Base-by-base conservation (phyloP, 2,797 vertebrate genomes). In the Artibeus lituratus region DNA sequence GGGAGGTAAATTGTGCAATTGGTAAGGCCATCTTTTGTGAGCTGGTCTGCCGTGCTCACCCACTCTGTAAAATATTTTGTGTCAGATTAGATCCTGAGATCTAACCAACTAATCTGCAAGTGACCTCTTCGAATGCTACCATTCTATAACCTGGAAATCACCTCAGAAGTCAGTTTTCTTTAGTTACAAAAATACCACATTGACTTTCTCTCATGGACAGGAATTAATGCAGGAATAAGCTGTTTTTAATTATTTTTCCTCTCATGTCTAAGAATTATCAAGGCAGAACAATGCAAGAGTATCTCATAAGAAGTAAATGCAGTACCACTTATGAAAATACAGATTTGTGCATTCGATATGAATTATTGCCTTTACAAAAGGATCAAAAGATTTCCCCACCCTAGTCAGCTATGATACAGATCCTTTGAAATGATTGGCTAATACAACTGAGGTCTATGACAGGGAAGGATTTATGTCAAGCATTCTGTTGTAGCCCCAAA, bases 171-270 rank as follows among this genome's bases (percentile, higher is more conserved):
- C 35, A 55, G 42, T 62, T 95, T 90, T 94, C 70, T 91, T 77
- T 70, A 26, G 21, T 91, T 82, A 53, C 57, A 72, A 49, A 92
- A 94, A 83, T 44, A 90, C 42, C 32, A 12, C 3, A 35, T 74
- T n/a, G 53, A 37, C 62, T 91, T 88, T 78, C 86, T 83, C 73
- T 62, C 59, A n/a, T 24, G 81, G 94, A 88, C 67, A 78, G 59
- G 37, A 42, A 26, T 81, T 86, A 70, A 92, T 82, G 51, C 77
- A 82, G n/a, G 42, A 92, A 80, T 94, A 96, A 94, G 69, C 94
- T 95, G 32, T 49, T 92, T 92, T 96, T 86, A 92, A 86, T 96
- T 97, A 76, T 55, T 89, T 96, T 94, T 87, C 91, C 73, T 89
- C 67, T 82, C 1, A 0, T 57, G 24, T 49, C 94, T 93, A 92